phyloP scores from a whole-genome alignment of 2,888 invertebrate genomes.

The Pheosia tremula region DNA sequence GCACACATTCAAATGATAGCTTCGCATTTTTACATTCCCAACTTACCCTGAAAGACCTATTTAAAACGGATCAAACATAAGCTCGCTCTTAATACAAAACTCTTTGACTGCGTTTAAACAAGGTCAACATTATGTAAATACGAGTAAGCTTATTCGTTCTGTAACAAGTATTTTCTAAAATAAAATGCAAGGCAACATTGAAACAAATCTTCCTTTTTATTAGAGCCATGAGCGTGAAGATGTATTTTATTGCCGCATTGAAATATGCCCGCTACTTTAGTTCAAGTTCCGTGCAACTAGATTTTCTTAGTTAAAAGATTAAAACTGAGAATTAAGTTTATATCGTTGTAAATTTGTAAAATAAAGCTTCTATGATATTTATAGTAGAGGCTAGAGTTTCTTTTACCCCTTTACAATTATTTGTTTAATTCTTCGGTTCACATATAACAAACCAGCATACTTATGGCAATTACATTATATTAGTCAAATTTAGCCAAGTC shows the following conservation, averaged over 20 bases:
- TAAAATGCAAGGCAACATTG: slow-evolving; percentile 40
- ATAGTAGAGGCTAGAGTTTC: background rate
- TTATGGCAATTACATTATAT: too few species aligned
- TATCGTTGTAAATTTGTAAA: slow-evolving; percentile 14
- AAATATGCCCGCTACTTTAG: slow-evolving; percentile 40
- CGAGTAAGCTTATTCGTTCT: slow-evolving; percentile 21
- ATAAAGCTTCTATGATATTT: background rate
- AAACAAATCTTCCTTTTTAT: slow-evolving; percentile 45
- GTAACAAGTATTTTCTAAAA: slow-evolving; percentile 33
- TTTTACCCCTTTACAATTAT: too few species aligned
- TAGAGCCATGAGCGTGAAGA: slow-evolving; percentile 43
- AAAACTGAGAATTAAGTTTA: slow-evolving; percentile 19
- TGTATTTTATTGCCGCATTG: slow-evolving; percentile 45
- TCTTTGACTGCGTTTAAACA: slow-evolving; percentile 23
- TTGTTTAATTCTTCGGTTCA: too few species aligned
- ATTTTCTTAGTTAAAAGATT: slow-evolving; percentile 34
- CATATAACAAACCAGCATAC: too few species aligned
- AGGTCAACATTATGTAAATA: slow-evolving; percentile 38
- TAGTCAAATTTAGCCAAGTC: too few species aligned
- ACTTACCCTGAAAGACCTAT: background rate
- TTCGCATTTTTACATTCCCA: slow-evolving; percentile 2
- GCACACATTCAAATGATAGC: background rate
- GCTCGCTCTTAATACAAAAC: background rate
- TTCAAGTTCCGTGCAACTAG: slow-evolving; percentile 38
- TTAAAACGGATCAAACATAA: background rate